phyloP scores from a whole-genome alignment of 1,140 invertebrate species.

The Nomia melanderi region DNA sequence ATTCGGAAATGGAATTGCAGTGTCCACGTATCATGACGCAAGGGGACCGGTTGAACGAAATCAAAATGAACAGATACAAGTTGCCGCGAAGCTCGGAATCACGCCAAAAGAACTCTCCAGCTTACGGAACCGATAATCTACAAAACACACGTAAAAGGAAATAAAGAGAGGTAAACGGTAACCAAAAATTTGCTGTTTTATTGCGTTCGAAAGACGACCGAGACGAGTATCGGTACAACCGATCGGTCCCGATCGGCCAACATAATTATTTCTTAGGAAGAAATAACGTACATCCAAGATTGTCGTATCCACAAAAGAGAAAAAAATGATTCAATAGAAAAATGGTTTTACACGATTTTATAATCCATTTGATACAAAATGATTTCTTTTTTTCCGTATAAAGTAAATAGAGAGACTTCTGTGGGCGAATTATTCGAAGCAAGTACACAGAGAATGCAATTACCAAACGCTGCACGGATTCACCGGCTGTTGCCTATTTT shows the following conservation, averaged over 20 bases:
- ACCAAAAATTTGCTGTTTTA: constrained; percentile 14
- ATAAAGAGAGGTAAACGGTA: not conserved
- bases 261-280: not conserved
- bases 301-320: constrained; percentile 2
- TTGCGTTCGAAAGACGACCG: not conserved
- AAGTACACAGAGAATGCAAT: constrained; percentile 44
- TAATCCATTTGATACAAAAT: constrained; percentile 55
- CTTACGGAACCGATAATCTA: not conserved
- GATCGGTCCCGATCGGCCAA: not conserved
- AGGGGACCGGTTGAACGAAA: constrained; percentile 71
- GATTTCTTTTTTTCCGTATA: constrained; percentile 40
- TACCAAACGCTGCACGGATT: not conserved
- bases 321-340: constrained; percentile 44
- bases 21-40: constrained; percentile 56
- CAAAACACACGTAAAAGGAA: constrained; percentile 2
- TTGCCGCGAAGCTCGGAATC: not conserved
- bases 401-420: constrained; percentile 54
- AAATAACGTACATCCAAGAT: constrained; percentile 4
- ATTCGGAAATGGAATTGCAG: not conserved
- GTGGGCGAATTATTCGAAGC: constrained; percentile 21
- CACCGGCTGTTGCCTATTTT: not conserved
- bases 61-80: constrained; percentile 62
- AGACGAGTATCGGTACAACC: not conserved
- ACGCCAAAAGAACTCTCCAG: not conserved
- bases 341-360: constrained; percentile 52